Evolutionary conservation across 2,113 vertebrate genomes (phyloP), one percentile per base, ranked within the genome.

Genomic region (Herpailurus yagouaroundi): DNA sequence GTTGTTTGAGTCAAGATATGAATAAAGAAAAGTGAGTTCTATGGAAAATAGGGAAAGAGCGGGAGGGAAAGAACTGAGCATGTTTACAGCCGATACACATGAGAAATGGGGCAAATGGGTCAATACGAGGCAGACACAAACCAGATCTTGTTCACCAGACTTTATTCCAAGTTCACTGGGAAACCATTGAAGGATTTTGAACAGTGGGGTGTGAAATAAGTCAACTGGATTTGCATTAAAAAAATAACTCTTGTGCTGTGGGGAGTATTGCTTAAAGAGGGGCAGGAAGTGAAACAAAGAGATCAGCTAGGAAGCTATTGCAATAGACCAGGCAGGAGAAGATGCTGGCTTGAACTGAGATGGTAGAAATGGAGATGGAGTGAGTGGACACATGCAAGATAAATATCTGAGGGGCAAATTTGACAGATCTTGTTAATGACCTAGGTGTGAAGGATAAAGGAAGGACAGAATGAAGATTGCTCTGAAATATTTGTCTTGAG

Each of bases 151-250:
- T 11, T 50, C 12, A 1, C 6, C 8, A 33, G 18, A 10, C 23
- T 86, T 73, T 19, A 60, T 45, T 73, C 36, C 3, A 79, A n/a
- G 27, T 48, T 89, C 18, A 55, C 4, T 12, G 41, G 71, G 64
- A 11, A 33, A 16, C 29, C 16, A 1, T 1, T 8, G 68, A 80
- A 27, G 13, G 7, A 31, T 87, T 81, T 84, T 84, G 89, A 81
- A 4, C 31, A 38, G 23, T 4, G 12, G 0, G 7, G 3, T 25
- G 3, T 1, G 0, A 29, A 50, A 7, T 31, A 18, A 85, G 6
- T 55, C 16, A 38, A 19, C 23, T 38, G 9, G 18, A 77, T 55
- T 50, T 33, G 31, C 2, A 7, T 57, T 19, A 57, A 57, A 19
- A 55, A 55, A 55, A 5, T 14, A 57, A 57, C 18, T 57, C 55